Evolutionary conservation across 1,140 invertebrate species (phyloP).

Genomic region (Meloidogyne exigua): DNA sequence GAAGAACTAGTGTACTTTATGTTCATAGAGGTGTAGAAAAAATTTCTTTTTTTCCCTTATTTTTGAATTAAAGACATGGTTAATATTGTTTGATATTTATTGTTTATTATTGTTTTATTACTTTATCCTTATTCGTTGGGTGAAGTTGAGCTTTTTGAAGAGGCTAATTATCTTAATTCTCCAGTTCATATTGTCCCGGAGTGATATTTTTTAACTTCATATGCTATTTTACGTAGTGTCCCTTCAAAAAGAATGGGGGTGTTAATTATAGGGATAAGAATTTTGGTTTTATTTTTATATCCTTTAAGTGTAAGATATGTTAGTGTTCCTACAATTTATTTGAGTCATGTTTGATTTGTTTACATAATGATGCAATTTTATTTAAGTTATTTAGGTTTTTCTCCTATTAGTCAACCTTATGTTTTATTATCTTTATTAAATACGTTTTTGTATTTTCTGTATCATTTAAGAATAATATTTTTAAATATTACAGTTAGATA

Average conservation of each 20-base stretch:
- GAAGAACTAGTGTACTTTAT: conserved; percentile 44
- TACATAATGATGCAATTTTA: conserved; percentile 68
- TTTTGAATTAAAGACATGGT: conserved; percentile 44
- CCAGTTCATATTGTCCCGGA: conserved; percentile 75
- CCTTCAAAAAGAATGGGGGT: conserved; percentile 76
- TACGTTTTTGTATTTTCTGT: conserved; percentile 47
- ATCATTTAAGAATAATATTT: conserved; percentile 31
- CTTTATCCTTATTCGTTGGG: conserved; percentile 69
- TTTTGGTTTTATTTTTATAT: conserved; percentile 50
- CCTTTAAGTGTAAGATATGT: conserved; percentile 59
- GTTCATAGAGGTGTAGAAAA: conserved; percentile 45
- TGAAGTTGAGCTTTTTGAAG: conserved; percentile 73
- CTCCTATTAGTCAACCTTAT: conserved; percentile 69
- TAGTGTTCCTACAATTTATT: conserved; percentile 68
- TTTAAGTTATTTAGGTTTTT: conserved; percentile 72
- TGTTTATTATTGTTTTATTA: conserved; percentile 63
- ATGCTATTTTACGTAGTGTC: conserved; percentile 74
- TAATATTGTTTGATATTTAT: conserved; percentile 64
- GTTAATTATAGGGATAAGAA: conserved; percentile 65
- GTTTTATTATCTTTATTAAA: conserved; percentile 42
- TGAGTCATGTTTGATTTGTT: conserved; percentile 69
- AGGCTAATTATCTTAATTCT: conserved; percentile 73
- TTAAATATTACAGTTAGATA: conserved; percentile 65
- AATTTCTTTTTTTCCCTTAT: conserved; percentile 66
- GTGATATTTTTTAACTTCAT: conserved; percentile 77